Evolutionary conservation across 2,797 vertebrate genomes (phyloP).

Genomic region (Falco columbarius): DNA sequence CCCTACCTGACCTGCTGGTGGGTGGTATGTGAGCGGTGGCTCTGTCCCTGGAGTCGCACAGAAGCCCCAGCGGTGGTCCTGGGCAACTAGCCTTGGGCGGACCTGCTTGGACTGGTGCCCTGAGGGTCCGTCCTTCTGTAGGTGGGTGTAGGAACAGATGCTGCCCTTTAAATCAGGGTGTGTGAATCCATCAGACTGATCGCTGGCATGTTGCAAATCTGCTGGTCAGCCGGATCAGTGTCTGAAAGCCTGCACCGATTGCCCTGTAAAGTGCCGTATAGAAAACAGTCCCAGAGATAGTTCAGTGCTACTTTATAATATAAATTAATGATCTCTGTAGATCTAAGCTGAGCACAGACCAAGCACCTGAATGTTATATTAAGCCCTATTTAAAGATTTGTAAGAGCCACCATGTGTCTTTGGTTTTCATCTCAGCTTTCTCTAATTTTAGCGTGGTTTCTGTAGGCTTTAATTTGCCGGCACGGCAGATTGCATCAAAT

Average conservation of each 20-base stretch:
- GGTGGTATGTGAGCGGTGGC: accelerated
- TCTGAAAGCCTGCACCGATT: accelerated
- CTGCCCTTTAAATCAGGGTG: background rate
- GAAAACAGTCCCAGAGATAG: background rate
- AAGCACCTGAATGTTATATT: background rate
- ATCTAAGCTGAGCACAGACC: background rate
- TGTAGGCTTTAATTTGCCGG: constrained; percentile 33
- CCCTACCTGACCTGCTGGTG: background rate
- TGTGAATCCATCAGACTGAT: background rate
- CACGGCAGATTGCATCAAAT: constrained; percentile 49
- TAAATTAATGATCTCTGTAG: background rate
- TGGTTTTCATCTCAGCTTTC: constrained; percentile 28
- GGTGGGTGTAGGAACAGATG: accelerated
- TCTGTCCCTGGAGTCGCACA: background rate
- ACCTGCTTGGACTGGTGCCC: background rate
- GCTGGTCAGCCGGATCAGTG: accelerated
- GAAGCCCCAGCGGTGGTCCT: accelerated
- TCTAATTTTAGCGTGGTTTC: constrained; percentile 63
- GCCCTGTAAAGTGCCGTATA: accelerated
- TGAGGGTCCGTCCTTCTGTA: accelerated
- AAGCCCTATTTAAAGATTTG: constrained; percentile 30
- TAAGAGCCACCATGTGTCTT: constrained; percentile 39
- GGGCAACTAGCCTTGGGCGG: background rate
- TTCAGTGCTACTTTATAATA: background rate
- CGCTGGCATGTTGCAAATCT: accelerated